Evolutionary conservation across 1,140 invertebrate species (phyloP).

Genomic region (Mactra quadrangularis): DNA sequence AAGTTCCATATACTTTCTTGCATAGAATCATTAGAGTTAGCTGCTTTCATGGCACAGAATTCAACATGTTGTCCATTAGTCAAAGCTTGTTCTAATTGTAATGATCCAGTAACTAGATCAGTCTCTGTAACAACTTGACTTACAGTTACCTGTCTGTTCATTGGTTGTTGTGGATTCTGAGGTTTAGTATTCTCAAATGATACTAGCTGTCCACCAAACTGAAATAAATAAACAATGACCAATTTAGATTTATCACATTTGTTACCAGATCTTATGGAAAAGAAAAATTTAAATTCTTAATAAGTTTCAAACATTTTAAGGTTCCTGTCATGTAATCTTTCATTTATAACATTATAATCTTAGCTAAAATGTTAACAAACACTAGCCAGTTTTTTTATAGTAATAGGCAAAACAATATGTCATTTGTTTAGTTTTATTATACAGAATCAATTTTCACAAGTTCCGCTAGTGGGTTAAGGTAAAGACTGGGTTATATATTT

Average conservation of each 20-base stretch:
- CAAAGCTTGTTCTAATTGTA: constrained; percentile 88
- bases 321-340: no score
- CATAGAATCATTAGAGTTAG: constrained; percentile 74
- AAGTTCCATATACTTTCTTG: constrained; percentile 84
- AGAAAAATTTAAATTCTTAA: background rate
- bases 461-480: no score
- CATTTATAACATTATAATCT: no score
- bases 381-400: no score
- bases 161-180: constrained; percentile 78
- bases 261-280: background rate
- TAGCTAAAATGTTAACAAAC: no score
- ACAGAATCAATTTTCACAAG: no score
- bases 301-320: no score
- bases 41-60: constrained; percentile 90
- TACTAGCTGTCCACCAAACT: constrained; percentile 97
- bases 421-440: no score
- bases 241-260: background rate
- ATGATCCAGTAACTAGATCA: constrained; percentile 90
- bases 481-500: no score
- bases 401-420: no score
- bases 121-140: constrained; percentile 93
- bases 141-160: constrained; percentile 85
- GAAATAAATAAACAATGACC: constrained; percentile 73
- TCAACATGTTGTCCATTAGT: constrained; percentile 87
- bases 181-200: constrained; percentile 87